Conservation (phyloP, 2,113 vertebrate genomes). For the Antennarius striatus region DNA sequence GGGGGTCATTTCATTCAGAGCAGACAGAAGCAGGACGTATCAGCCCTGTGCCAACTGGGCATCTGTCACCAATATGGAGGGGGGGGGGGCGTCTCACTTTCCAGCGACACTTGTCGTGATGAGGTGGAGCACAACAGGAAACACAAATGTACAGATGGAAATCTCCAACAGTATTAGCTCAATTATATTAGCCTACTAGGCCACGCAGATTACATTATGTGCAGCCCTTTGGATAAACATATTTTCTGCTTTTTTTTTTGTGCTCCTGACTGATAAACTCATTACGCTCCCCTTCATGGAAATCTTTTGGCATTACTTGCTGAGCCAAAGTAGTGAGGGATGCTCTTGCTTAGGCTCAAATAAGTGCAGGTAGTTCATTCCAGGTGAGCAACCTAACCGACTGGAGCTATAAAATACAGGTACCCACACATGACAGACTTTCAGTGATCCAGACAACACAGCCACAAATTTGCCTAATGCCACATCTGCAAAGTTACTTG, state of each 20-base stretch:
- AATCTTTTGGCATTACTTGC: slow-evolving; percentile 20
- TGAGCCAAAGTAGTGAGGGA: slow-evolving; percentile 5
- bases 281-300: slow-evolving; percentile 19
- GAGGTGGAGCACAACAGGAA: slow-evolving; percentile 33
- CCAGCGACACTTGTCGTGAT: slow-evolving; percentile 34
- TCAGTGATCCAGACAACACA: slow-evolving; percentile 34
- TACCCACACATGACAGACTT: slow-evolving; percentile 39
- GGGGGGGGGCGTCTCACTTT: not conserved
- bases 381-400: slow-evolving; percentile 47
- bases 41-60: slow-evolving; percentile 23
- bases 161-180: slow-evolving; percentile 19
- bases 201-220: slow-evolving; percentile 18
- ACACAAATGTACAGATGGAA: slow-evolving; percentile 17
- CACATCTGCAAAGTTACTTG: slow-evolving; percentile 20
- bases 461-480: slow-evolving; percentile 29
- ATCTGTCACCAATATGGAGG: slow-evolving; percentile 29
- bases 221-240: slow-evolving; percentile 2
- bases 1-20: slow-evolving; percentile 41
- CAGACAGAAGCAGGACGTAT: slow-evolving; percentile 30
- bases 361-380: slow-evolving; percentile 5
- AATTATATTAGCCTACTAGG: slow-evolving; percentile 16
- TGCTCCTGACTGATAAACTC: slow-evolving; percentile 39
- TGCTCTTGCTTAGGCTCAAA: slow-evolving; percentile 11
- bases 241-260: slow-evolving; percentile 8
- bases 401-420: slow-evolving; percentile 42